phyloP scores from a whole-genome alignment of 1,140 invertebrate genomes.

The Apis laboriosa region DNA sequence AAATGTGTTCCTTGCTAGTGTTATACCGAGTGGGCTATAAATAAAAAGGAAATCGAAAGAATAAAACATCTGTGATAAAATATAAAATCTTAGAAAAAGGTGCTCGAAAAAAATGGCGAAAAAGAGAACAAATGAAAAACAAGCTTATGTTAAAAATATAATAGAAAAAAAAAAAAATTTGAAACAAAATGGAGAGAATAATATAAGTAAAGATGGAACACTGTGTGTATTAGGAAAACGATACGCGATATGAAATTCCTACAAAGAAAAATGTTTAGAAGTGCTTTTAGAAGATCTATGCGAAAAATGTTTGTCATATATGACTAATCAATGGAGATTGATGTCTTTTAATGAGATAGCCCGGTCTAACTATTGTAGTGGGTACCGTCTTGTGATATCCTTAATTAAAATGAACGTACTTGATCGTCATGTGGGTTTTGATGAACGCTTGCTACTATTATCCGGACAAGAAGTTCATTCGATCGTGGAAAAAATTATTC shows the following conservation, averaged over 20 bases:
- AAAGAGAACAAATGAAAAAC: not conserved
- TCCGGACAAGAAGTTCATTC: not conserved
- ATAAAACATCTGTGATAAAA: slow-evolving; percentile 81
- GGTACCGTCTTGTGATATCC: slow-evolving; percentile 40
- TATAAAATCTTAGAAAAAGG: slow-evolving; percentile 73
- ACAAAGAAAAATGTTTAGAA: slow-evolving; percentile 34
- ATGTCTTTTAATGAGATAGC: slow-evolving; percentile 58
- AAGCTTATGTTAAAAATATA: not conserved
- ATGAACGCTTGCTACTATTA: slow-evolving; percentile 1
- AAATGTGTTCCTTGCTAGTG: slow-evolving; percentile 33
- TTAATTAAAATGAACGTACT: slow-evolving; percentile 28
- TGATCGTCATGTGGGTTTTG: slow-evolving; percentile 25
- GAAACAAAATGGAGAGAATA: slow-evolving; percentile 20
- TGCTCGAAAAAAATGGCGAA: slow-evolving; percentile 60
- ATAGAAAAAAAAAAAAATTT: not conserved
- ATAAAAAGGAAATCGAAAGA: slow-evolving; percentile 57
- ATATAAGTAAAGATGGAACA: slow-evolving; percentile 10
- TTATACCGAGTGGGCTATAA: slow-evolving; percentile 68
- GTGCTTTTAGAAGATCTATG: slow-evolving; percentile 48
- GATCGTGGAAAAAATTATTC: not conserved
- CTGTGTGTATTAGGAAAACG: slow-evolving; percentile 32
- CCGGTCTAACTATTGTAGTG: slow-evolving; percentile 60
- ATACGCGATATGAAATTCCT: slow-evolving; percentile 51
- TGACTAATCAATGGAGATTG: slow-evolving; percentile 49
- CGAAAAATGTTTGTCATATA: slow-evolving; percentile 51